Base-by-base conservation (phyloP, 2,888 invertebrate genomes). In the Apotomis turbidana region DNA sequence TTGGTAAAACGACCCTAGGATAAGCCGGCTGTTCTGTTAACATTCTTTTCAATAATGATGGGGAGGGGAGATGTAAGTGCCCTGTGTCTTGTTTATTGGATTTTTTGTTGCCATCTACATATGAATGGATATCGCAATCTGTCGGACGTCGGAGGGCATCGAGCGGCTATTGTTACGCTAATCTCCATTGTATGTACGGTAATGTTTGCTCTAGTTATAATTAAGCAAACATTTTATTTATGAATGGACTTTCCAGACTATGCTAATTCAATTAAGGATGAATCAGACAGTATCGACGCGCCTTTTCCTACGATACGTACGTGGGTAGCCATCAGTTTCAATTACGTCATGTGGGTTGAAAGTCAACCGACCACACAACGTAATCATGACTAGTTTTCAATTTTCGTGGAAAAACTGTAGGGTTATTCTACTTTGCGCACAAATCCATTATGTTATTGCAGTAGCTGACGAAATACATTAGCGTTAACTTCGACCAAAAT, bases 91-190 rank as follows among this genome's bases (percentile, higher is more conserved):
- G 92, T 93, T 93, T 93, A 93, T 93, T 93, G 91, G 93, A 92
- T 93, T 93, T 93, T 93, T 93, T 93, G 92, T 91, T 89, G 84
- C 93, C 90, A 90, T 93, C 90, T 93, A 89, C 93, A 93, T 93
- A 91, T 93, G 93, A 93, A 93, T 93, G 81, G 88, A 81, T 85
- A 86, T 86, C 84, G 85, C 90, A 92, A 92, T 91, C 92, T 91
- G 91, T 88, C 84, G 84, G 86, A 87, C 85, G 81, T 79, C 79
- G 83, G 80, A 85, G 79, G 82, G 84, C 79, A 83, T 89, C 72
- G 89, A 90, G 89, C 81, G 87, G 72, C 76, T 68, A 60, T 83
- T 87, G 82, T 87, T 85, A 80, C 77, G 76, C 76, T 78, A 80
- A 83, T 83, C 76, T 81, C 78, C 74, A 79, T 79, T 79, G 74